Percentiles rank a stretch among this genome's conserved stretches.
These are phyloP conservation scores for Mamestra configurata DNA, from an alignment of 1,140 invertebrate genomes.

Conservation along the genomic window DNA sequence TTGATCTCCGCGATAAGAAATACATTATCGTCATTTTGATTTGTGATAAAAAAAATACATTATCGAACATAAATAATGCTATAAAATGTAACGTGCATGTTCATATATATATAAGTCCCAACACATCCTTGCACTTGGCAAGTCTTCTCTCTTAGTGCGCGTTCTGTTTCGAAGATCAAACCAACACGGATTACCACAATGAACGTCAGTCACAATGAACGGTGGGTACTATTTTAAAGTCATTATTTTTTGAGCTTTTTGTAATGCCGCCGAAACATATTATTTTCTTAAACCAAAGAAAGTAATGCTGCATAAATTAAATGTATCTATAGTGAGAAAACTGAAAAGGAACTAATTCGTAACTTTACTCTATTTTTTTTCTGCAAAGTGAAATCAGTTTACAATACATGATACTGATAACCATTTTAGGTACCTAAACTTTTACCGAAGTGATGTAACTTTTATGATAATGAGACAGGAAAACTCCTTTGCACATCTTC, in stretches of 20 bases:
- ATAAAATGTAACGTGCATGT: conserved; percentile 38
- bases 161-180: not conserved
- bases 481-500: no score
- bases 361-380: no score
- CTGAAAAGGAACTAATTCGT: no score
- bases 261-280: no score
- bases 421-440: no score
- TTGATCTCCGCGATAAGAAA: conserved; percentile 43
- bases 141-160: not conserved
- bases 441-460: no score
- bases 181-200: conserved; percentile 14
- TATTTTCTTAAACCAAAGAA: no score
- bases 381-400: no score
- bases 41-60: conserved; percentile 47
- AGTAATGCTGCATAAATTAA: no score
- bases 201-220: not conserved
- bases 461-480: no score
- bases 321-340: no score
- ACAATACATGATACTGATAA: no score
- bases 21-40: conserved; percentile 44
- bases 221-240: not conserved
- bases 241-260: not conserved
- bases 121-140: conserved; percentile 11
- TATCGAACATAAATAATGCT: conserved; percentile 48
- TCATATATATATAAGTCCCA: conserved; percentile 35